Conservation (phyloP, 2,888 invertebrate species). For the Therioaphis trifolii region DNA sequence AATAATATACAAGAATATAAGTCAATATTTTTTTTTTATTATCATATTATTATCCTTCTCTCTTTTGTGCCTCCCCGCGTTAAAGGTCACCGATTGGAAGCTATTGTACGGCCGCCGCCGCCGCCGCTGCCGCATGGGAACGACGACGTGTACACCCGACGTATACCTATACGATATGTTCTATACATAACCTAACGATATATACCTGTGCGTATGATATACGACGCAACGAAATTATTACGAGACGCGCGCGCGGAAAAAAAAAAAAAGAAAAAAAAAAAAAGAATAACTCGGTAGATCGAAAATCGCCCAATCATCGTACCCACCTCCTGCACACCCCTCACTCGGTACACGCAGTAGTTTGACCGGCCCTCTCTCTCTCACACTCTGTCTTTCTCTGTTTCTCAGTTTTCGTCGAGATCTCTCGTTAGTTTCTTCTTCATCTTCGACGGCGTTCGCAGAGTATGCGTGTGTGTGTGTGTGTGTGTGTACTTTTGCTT, state of each 20-base stretch:
- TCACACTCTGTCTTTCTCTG: background rate
- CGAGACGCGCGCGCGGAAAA: background rate
- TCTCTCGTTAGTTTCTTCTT: constrained; percentile 24
- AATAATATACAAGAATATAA: constrained; percentile 15
- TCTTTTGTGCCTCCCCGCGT: constrained; percentile 41
- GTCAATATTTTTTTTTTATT: background rate
- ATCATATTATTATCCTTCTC: background rate
- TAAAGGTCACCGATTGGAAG: constrained; percentile 52
- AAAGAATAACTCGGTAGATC: constrained; percentile 25
- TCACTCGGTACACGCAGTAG: background rate
- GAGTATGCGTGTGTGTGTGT: background rate
- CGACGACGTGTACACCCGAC: background rate
- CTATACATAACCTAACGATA: too few species aligned
- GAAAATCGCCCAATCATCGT: constrained; percentile 58
- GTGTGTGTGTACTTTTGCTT: too few species aligned
- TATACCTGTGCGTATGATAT: background rate
- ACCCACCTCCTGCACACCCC: constrained; percentile 57
- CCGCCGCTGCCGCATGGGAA: constrained; percentile 29
- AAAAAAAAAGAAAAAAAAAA: background rate
- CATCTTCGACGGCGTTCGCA: background rate
- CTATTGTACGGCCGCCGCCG: background rate
- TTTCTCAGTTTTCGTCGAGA: too few species aligned
- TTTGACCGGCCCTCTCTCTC: constrained; percentile 64
- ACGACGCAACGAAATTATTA: constrained; percentile 50
- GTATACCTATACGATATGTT: background rate